Conservation (phyloP, 2,797 vertebrate species). For the Bovichtus diacanthus region DNA sequence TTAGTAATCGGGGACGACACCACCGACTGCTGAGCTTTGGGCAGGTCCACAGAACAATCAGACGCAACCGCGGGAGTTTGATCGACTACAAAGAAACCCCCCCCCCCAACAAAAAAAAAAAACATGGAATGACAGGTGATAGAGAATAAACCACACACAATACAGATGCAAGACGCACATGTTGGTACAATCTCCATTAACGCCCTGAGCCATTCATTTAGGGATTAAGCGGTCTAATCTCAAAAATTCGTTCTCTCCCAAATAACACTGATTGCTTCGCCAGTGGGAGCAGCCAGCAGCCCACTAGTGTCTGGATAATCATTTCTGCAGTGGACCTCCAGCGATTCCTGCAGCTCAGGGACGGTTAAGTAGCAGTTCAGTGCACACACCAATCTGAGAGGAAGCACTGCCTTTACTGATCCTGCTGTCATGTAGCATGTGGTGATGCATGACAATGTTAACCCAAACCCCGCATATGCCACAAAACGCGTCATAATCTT, state of each 20-base stretch:
- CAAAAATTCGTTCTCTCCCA: constrained; percentile 67
- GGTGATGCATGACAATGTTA: constrained; percentile 24
- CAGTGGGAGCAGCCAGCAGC: constrained; percentile 64
- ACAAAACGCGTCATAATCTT: neutral
- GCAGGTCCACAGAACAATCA: constrained; percentile 65
- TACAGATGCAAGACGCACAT: constrained; percentile 23
- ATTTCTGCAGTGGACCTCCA: constrained; percentile 59
- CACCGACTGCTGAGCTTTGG: constrained; percentile 39
- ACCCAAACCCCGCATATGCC: neutral
- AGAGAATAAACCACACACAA: constrained; percentile 14
- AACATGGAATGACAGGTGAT: constrained; percentile 21
- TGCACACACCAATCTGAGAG: constrained; percentile 45
- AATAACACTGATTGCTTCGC: constrained; percentile 70
- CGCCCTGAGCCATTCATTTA: constrained; percentile 61
- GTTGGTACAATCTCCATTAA: constrained; percentile 26
- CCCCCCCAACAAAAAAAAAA: too few relatives aligned
- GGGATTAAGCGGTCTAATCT: constrained; percentile 76
- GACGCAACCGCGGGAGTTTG: constrained; percentile 51
- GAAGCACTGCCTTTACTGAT: constrained; percentile 23
- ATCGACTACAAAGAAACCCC: constrained; percentile 60
- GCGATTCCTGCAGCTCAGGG: constrained; percentile 57
- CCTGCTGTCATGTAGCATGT: constrained; percentile 18
- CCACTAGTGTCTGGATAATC: constrained; percentile 66
- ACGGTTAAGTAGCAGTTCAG: constrained; percentile 58
- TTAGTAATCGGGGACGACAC: constrained; percentile 49